Evolutionary conservation across 1,140 invertebrate genomes (phyloP).

Genomic region (Cyphomyrmex costatus): DNA sequence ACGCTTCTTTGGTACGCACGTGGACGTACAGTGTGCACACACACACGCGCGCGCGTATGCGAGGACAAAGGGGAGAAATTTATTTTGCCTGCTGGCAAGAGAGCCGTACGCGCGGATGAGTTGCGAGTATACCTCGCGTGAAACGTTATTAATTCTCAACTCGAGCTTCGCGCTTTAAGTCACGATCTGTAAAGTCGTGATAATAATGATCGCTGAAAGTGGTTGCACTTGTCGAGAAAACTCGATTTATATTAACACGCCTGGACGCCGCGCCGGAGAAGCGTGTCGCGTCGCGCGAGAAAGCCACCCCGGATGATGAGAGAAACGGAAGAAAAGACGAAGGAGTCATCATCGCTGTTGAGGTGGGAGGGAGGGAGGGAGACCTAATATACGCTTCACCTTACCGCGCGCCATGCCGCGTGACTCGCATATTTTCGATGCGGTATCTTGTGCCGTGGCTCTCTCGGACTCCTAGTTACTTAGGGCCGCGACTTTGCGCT

Average conservation of each 20-base stretch:
- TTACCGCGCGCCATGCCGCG: conserved; percentile 30
- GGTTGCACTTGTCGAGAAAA: background rate
- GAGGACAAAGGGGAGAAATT: conserved; percentile 17
- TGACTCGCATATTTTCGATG: conserved; percentile 72
- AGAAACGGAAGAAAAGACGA: background rate
- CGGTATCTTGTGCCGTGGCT: conserved; percentile 57
- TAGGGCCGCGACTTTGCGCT: conserved; percentile 68
- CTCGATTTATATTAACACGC: conserved; percentile 3
- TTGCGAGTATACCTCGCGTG: background rate
- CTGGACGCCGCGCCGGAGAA: no score
- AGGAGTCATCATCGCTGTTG: background rate
- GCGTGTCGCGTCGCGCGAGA: background rate
- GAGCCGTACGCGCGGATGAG: conserved; percentile 9
- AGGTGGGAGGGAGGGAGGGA: background rate
- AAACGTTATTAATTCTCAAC: conserved; percentile 5
- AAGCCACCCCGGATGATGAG: background rate
- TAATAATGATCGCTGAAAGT: conserved; percentile 23
- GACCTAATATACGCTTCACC: conserved; percentile 33
- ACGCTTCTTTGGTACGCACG: background rate
- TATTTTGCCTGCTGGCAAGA: conserved; percentile 26
- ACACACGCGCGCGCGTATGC: background rate
- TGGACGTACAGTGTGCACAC: background rate
- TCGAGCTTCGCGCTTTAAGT: background rate
- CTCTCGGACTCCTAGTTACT: conserved; percentile 64
- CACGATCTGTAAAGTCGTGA: background rate